A percentile compares a stretch with the other conserved stretches of the same genome.
Conservation (phyloP, 2,888 invertebrate species). For the Arctia plantaginis region DNA sequence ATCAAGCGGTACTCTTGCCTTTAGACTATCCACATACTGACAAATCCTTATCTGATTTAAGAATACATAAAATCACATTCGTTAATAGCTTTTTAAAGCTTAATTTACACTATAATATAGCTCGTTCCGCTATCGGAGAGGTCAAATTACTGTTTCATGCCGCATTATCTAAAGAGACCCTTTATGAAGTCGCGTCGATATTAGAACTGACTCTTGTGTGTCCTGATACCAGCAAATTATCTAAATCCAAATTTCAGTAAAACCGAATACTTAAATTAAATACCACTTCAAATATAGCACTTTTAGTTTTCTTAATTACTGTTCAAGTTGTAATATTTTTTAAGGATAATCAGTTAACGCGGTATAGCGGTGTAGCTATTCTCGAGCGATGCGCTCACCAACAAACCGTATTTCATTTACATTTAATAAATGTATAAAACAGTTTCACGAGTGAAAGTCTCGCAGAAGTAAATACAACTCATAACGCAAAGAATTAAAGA, state of each 20-base stretch:
- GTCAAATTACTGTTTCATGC: background rate
- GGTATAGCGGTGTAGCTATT: background rate
- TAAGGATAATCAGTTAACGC: background rate
- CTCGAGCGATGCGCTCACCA: background rate
- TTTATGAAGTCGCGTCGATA: too few relatives aligned
- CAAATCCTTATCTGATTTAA: background rate
- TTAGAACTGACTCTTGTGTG: background rate
- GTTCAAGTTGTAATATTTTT: background rate
- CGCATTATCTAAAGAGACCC: background rate
- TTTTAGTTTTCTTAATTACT: background rate
- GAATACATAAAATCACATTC: background rate
- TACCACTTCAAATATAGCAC: background rate
- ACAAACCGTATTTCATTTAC: background rate
- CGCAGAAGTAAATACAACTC: background rate
- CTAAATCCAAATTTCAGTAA: too few relatives aligned
- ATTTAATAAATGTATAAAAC: conserved; percentile 4
- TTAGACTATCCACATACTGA: too few relatives aligned
- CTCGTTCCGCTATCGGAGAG: background rate
- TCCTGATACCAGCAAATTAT: too few relatives aligned
- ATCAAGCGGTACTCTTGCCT: background rate
- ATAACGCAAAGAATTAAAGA: background rate
- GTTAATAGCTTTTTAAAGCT: background rate
- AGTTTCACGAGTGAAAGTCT: conserved; percentile 7
- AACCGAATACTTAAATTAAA: too few relatives aligned
- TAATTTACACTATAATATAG: background rate